A percentile compares a stretch with the other conserved stretches of the same genome.
Conservation (phyloP, 2,797 vertebrate species). For the Hylomyscus alleni region DNA sequence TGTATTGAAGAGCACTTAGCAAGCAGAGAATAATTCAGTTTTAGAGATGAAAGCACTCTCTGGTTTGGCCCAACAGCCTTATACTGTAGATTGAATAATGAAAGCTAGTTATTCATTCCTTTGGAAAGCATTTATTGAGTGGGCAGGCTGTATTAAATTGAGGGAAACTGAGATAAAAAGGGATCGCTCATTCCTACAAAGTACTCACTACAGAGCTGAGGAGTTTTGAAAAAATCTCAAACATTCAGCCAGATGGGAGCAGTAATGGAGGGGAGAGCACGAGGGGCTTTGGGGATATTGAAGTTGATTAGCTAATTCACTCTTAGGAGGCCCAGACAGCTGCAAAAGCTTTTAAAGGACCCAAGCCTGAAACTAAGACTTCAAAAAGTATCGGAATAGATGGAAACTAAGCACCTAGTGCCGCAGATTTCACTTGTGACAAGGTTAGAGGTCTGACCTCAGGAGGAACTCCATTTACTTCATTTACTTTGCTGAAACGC, state of each 20-base stretch:
- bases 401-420: neutral
- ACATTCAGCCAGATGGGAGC: constrained; percentile 36
- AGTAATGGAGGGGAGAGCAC: neutral
- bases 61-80: neutral
- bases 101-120: constrained; percentile 32
- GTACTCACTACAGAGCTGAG: neutral
- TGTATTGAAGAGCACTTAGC: neutral
- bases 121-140: constrained; percentile 21
- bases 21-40: constrained; percentile 21
- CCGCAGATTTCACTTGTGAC: neutral
- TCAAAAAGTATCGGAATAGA: neutral
- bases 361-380: neutral
- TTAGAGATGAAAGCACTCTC: constrained; percentile 11
- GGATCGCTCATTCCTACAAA: neutral
- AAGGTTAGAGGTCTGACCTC: neutral
- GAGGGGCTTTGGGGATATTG: neutral
- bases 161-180: constrained; percentile 56
- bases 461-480: neutral
- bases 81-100: constrained; percentile 46
- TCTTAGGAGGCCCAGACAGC: neutral
- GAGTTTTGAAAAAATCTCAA: constrained; percentile 32
- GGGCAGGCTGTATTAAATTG: constrained; percentile 14
- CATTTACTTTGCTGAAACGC: neutral
- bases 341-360: constrained; percentile 26
- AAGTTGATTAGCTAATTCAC: constrained; percentile 32